These are phyloP conservation scores for Zosterops hypoxanthus DNA, from an alignment of 2,113 vertebrate genomes.

Conservation along the genomic window DNA sequence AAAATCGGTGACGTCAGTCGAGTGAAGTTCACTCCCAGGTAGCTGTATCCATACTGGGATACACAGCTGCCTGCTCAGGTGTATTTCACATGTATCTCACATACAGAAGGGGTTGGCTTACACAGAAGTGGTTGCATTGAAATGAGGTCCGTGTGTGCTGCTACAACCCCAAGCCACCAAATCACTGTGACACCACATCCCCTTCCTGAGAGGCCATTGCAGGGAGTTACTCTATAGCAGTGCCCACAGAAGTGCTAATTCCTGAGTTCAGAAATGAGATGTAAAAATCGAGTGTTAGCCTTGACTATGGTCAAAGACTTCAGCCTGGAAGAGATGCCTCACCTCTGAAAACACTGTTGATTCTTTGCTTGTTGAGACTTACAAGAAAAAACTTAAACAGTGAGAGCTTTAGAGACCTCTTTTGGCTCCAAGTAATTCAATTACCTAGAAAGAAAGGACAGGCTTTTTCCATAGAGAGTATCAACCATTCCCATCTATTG, in stretches of 20 bases:
- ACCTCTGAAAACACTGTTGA: not conserved
- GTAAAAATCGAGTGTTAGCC: not conserved
- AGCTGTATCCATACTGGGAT: not conserved
- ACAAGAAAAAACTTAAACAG: not conserved
- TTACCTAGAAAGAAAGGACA: not conserved
- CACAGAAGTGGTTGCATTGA: not conserved
- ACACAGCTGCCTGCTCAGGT: not conserved
- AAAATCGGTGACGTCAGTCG: fast-evolving
- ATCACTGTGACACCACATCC: fast-evolving
- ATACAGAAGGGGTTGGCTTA: not conserved
- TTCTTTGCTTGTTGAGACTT: not conserved
- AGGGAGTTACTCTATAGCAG: fast-evolving
- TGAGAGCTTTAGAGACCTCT: not conserved
- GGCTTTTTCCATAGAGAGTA: not conserved
- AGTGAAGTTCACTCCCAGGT: not conserved
- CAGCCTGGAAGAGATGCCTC: not conserved
- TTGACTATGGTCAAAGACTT: not conserved
- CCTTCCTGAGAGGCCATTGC: not conserved
- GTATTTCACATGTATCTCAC: not conserved
- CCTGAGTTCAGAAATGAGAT: not conserved
- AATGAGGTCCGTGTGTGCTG: not conserved
- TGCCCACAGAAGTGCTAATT: not conserved
- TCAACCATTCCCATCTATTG: not conserved
- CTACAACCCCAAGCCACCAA: not conserved
- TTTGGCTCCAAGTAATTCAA: not conserved